Percentiles rank a stretch among this genome's conserved stretches.
Evolutionary conservation across 2,113 vertebrate genomes (phyloP).

Genomic region (Rhinichthys klamathensis): DNA sequence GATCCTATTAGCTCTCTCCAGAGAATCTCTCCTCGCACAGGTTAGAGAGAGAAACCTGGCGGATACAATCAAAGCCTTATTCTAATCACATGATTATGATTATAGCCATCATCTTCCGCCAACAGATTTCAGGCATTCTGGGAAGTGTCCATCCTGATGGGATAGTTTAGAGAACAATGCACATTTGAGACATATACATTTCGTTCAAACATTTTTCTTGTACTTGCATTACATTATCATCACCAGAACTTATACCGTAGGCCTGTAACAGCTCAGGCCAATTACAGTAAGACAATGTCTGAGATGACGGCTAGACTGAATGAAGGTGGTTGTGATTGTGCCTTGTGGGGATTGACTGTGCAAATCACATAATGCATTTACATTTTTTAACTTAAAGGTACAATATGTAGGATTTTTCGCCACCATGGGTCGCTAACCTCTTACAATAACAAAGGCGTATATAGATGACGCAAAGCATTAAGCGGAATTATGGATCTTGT

Average conservation of each 20-base stretch:
- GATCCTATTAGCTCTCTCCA: conserved; percentile 43
- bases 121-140: conserved; percentile 25
- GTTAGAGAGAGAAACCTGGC: conserved; percentile 37
- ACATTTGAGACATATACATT: neutral
- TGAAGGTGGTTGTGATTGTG: neutral
- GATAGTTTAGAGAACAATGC: neutral
- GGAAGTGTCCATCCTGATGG: conserved; percentile 21
- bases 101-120: conserved; percentile 38
- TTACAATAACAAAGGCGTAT: no score
- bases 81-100: conserved; percentile 50
- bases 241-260: conserved; percentile 6
- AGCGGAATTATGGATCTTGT: no score
- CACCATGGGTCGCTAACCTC: no score
- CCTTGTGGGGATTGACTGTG: neutral
- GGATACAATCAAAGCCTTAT: conserved; percentile 40
- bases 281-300: conserved; percentile 21
- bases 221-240: neutral
- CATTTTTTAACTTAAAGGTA: neutral
- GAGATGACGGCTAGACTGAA: neutral
- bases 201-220: neutral
- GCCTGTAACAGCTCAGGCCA: neutral
- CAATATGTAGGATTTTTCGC: no score
- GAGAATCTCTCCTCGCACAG: conserved; percentile 34
- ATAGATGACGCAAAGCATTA: no score
- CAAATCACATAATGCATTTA: neutral